Percentiles rank a stretch among this genome's conserved stretches.
Evolutionary conservation across 2,888 invertebrate species (phyloP).

Genomic region (Colostygia pectinataria): DNA sequence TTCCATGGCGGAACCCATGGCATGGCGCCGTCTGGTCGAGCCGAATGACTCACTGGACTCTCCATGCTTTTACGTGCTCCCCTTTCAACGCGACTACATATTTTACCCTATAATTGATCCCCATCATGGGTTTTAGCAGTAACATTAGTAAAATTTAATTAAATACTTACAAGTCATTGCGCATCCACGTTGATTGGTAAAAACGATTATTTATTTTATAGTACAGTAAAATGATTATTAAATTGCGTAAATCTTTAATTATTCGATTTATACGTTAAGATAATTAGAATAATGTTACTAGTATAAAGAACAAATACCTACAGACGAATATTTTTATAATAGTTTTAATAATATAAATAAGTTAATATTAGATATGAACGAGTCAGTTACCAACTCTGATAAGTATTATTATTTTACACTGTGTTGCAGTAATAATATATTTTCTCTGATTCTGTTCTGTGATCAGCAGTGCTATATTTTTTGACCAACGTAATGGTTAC

Average conservation of each 20-base stretch:
- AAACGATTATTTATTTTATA: slow-evolving; percentile 8
- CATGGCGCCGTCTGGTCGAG: slow-evolving; percentile 74
- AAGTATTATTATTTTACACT: too few relatives aligned
- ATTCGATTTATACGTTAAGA: too few relatives aligned
- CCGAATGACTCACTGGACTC: slow-evolving; percentile 73
- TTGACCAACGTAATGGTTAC: slow-evolving; percentile 18
- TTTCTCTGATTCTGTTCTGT: too few relatives aligned
- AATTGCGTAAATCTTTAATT: too few relatives aligned
- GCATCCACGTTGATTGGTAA: not conserved
- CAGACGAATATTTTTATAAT: too few relatives aligned
- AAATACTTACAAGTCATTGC: not conserved
- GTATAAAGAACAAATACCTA: too few relatives aligned
- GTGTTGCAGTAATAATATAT: not conserved
- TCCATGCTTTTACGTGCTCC: slow-evolving; percentile 57
- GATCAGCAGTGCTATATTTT: too few relatives aligned
- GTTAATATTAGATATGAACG: too few relatives aligned
- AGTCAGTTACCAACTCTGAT: too few relatives aligned
- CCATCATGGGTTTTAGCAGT: slow-evolving; percentile 22
- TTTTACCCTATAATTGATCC: slow-evolving; percentile 69
- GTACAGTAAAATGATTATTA: too few relatives aligned
- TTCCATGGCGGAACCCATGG: slow-evolving; percentile 5
- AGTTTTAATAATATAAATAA: too few relatives aligned
- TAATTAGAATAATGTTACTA: too few relatives aligned
- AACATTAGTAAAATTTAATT: slow-evolving; percentile 21
- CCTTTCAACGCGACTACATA: slow-evolving; percentile 62